Base-by-base conservation (phyloP, 1,140 invertebrate species). In the Whitmania pigra region DNA sequence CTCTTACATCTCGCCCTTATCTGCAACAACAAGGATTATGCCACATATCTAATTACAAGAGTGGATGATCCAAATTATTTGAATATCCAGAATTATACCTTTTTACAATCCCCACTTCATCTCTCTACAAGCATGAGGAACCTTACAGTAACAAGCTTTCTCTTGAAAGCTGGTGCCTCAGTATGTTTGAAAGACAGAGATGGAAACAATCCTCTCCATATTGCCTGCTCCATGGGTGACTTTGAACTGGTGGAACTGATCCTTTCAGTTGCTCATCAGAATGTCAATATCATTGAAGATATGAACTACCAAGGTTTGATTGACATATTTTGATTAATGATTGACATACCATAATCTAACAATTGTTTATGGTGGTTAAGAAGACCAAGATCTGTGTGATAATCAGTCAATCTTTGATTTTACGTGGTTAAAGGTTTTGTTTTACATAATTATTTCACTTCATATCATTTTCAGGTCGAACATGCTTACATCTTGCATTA, bases 401-500 rank as follows among this genome's bases (percentile, higher is more conserved):
- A n/a, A n/a, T n/a, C n/a, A n/a, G n/a, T 63, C 22, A 63, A 25
- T 13, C 6, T 63, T 25, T 25, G 57, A 63, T 7, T n/a, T 18
- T n/a, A 63, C 4, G 22, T n/a, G 17, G 29, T 13, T 25, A n/a
- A 25, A 63, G 18, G 6, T 25, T 25, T 25, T 31, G 11, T 13
- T 63, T 25, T 4, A 25, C 22, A 7, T 63, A 63, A 25, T 63
- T 15, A 63, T 63, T 63, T 63, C 22, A 25, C 15, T 63, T 31
- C 29, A 63, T 63, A 25, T 18, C 22, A n/a, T n/a, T 63, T 25
- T 25, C 57, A 63, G 57, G 57, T 25, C 9, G 29, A 63, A 25
- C 57, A 22, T 63, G 57, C 18, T 63, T 63, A 63, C 57, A 63
- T 31, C 11, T 63, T 11, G 57, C 57, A 18, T 63, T 63, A 18